Conservation (phyloP, 2,888 invertebrate genomes). For the Linnaemya vulpina region DNA sequence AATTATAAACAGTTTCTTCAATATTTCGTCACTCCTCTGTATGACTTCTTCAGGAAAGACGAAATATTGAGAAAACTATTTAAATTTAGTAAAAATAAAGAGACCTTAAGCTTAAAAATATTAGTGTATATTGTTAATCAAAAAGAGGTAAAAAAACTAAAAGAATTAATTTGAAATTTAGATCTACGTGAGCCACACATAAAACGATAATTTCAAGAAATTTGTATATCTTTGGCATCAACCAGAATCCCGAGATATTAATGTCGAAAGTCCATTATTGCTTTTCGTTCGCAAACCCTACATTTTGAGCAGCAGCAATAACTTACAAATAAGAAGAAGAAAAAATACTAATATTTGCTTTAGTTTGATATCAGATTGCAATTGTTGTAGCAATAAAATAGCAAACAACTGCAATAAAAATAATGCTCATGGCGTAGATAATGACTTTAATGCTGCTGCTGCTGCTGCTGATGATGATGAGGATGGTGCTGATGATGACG, state of each 20-base stretch:
- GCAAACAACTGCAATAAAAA: conserved; percentile 31
- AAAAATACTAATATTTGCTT: conserved; percentile 26
- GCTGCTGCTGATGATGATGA: conserved; percentile 26
- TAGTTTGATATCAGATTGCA: conserved; percentile 45
- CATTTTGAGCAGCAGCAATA: background rate
- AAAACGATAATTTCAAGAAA: background rate
- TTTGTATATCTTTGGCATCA: no score
- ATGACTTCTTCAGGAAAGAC: no score
- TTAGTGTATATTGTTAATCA: no score
- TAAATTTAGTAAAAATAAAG: no score
- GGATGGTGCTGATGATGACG: conserved; percentile 35
- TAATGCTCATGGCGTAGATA: conserved; percentile 33
- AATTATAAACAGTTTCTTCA: no score
- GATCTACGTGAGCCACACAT: no score
- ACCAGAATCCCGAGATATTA: no score
- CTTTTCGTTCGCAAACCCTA: background rate
- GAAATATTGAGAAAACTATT: no score
- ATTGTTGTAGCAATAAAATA: conserved; percentile 50
- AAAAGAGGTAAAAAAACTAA: no score
- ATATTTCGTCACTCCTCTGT: no score
- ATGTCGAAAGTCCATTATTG: background rate
- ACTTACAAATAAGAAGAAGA: background rate
- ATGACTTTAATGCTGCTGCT: conserved; percentile 30
- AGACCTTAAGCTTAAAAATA: no score
- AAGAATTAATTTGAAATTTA: no score